phyloP scores from a whole-genome alignment of 2,888 invertebrate species.

The Trachelus tabidus region DNA sequence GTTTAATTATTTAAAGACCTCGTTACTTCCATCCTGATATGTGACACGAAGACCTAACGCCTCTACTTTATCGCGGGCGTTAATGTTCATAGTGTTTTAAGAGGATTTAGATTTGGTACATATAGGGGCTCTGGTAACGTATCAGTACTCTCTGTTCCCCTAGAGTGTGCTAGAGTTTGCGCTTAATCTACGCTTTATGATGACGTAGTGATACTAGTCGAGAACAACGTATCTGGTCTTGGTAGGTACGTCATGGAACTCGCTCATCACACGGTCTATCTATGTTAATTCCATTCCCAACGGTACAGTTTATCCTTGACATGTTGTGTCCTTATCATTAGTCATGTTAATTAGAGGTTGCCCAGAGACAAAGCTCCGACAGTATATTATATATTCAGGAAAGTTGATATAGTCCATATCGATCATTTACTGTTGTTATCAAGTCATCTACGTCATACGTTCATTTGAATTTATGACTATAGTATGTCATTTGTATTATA shows the following conservation, averaged over 20 bases:
- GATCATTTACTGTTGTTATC: neutral
- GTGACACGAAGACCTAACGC: neutral
- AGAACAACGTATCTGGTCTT: neutral
- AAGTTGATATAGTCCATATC: neutral
- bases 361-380: neutral
- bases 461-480: neutral
- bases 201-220: neutral
- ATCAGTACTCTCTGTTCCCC: neutral
- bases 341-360: neutral
- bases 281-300: neutral
- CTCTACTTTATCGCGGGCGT: neutral
- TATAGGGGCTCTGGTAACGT: neutral
- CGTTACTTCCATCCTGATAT: neutral
- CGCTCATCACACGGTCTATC: neutral
- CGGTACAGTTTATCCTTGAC: neutral
- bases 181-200: neutral
- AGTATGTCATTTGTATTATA: neutral
- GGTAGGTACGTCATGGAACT: neutral
- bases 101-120: neutral
- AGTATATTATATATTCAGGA: neutral
- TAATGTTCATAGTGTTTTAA: neutral
- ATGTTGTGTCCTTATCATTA: neutral
- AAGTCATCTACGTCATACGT: neutral
- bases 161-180: neutral
- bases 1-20: neutral